These are phyloP conservation scores for Harpegnathos saltator DNA, from an alignment of 1,140 invertebrate genomes.

Conservation along the genomic window DNA sequence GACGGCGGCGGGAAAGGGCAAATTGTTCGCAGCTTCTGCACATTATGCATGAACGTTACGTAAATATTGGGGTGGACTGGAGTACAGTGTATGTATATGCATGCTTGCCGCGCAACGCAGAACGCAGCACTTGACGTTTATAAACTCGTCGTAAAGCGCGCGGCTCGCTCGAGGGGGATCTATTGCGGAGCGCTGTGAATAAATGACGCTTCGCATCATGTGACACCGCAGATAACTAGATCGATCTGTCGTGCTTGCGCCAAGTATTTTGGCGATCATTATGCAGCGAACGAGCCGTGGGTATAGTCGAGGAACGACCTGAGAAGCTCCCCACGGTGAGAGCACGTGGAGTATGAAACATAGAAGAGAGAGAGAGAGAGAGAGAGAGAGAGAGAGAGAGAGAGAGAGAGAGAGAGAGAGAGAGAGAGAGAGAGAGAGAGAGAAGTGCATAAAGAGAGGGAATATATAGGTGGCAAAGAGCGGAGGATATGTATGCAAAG, in stretches of 20 bases:
- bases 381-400: too few species aligned
- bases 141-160: neutral
- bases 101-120: neutral
- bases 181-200: neutral
- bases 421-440: too few species aligned
- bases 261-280: neutral
- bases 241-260: constrained; percentile 18
- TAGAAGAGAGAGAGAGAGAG: too few species aligned
- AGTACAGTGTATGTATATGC: neutral
- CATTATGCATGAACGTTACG: neutral
- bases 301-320: neutral
- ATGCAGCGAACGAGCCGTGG: neutral
- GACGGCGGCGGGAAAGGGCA: neutral
- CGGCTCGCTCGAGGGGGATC: too few species aligned
- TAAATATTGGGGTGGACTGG: neutral
- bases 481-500: too few species aligned
- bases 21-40: neutral
- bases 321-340: neutral
- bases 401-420: too few species aligned
- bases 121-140: neutral
- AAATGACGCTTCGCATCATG: neutral
- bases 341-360: neutral
- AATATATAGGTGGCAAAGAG: too few species aligned
- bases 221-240: neutral
- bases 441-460: too few species aligned